Percentiles rank a stretch among this genome's conserved stretches.
Conservation (phyloP, 2,888 invertebrate genomes). For the Lordiphosa fenestrarum region DNA sequence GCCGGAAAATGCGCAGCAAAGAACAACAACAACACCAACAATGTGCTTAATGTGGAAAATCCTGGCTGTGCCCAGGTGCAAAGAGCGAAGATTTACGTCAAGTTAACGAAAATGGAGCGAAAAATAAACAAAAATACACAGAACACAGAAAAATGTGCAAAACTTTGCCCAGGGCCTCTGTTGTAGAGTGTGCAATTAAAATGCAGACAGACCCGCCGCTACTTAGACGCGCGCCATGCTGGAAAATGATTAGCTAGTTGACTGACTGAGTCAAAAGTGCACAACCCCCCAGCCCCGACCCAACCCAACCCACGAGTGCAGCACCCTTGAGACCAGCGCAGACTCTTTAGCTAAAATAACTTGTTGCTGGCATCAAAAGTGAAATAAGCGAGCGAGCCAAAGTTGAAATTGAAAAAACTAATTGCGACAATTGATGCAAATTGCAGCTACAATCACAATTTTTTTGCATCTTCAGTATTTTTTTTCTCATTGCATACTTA, state of each 20-base stretch:
- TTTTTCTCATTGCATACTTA: no score
- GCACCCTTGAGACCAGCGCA: neutral
- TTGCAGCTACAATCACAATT: no score
- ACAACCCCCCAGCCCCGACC: no score
- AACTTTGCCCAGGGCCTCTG: slow-evolving; percentile 27
- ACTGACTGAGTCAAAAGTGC: no score
- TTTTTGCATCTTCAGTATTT: no score
- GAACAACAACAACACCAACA: slow-evolving; percentile 11
- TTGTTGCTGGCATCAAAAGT: no score
- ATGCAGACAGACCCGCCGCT: slow-evolving; percentile 25
- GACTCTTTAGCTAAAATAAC: no score
- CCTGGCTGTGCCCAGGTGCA: slow-evolving; percentile 44
- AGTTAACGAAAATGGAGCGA: slow-evolving; percentile 23
- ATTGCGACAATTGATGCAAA: no score
- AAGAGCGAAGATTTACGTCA: slow-evolving; percentile 31
- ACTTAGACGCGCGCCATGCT: slow-evolving; percentile 36
- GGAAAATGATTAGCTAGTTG: slow-evolving; percentile 51
- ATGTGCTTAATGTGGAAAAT: slow-evolving; percentile 20
- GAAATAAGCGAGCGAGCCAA: no score
- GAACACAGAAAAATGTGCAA: slow-evolving; percentile 12
- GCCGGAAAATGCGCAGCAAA: slow-evolving; percentile 58
- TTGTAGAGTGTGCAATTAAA: slow-evolving; percentile 28
- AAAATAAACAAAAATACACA: slow-evolving; percentile 7
- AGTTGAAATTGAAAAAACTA: no score
- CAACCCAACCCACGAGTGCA: neutral